Percentiles rank a stretch among this genome's conserved stretches.
phyloP scores from a whole-genome alignment of 1,140 invertebrate genomes.

The Semibalanus balanoides region DNA sequence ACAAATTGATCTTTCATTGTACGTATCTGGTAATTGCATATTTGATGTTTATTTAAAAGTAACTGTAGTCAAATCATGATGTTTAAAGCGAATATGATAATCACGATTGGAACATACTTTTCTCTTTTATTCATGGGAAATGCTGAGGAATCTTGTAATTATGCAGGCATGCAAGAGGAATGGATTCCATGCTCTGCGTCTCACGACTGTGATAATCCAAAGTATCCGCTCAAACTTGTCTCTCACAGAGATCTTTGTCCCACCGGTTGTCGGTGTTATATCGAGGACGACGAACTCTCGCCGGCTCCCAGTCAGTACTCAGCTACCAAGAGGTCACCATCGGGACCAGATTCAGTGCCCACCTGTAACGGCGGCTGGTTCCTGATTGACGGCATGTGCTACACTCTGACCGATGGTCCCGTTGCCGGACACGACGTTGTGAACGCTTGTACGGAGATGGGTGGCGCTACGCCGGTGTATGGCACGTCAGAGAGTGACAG shows the following conservation, averaged over 20 bases:
- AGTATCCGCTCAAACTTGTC: background rate
- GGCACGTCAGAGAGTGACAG: background rate
- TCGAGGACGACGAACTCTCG: background rate
- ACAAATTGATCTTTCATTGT: no score
- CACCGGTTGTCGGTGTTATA: background rate
- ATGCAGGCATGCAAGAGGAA: background rate
- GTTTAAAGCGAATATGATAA: no score
- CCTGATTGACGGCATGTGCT: background rate
- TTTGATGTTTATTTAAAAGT: no score
- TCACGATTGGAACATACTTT: no score
- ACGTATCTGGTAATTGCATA: no score
- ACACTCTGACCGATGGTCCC: background rate
- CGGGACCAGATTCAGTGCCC: no score
- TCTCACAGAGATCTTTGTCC: background rate
- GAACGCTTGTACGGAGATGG: background rate
- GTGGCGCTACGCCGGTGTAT: background rate
- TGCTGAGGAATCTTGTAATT: no score
- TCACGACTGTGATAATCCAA: background rate
- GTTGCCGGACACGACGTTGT: background rate
- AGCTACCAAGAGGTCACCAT: background rate
- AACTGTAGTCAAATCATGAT: no score
- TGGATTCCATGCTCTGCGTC: background rate
- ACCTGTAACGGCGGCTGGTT: background rate
- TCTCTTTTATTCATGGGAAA: no score
- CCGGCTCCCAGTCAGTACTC: background rate